Evolutionary conservation across 1,140 invertebrate genomes (phyloP), one percentile per base, ranked within the genome.

Genomic region (Arctopsyche grandis): DNA sequence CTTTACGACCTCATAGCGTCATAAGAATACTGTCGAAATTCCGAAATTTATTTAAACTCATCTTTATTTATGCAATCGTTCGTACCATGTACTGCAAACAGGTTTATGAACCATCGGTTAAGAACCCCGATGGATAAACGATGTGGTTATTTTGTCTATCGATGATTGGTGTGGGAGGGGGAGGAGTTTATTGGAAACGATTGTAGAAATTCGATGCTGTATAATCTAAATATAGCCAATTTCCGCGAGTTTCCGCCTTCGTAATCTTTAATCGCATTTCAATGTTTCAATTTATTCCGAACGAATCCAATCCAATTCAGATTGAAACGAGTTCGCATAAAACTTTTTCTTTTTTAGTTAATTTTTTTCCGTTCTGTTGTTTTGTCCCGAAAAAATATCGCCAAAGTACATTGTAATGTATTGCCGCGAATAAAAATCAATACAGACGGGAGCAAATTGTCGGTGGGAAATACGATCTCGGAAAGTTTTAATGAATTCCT

Each of bases 401-500:
- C 12, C 12, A 52, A 52, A 14, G 10, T 52, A 52, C 48, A 52
- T 52, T 52, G 16, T 52, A 52, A 52, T 52, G 12, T 52, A 52
- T 52, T 52, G 48, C 48, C 48, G 12, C 16, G 48, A 52, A 52
- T 52, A 52, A 66, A 26, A 12, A 66, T 66, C 63, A 26, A 66
- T 66, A 66, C 24, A 66, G 63, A 26, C 14, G 63, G 63, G 24
- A 66, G 29, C 29, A 38, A 66, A 24, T 26, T 24, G 63, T 26
- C 9, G 22, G 22, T 5, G 63, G n/a, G 63, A 66, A 66, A 66
- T 66, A 22, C 63, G 21, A 66, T 66, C 24, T 66, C 24, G 29
- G 19, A 26, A 66, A 66, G 63, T 66, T 66, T 66, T 66, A 66
- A 66, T 66, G 63, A 66, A 66, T 66, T 66, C 63, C 22, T 66